Percentiles rank a stretch among this genome's conserved stretches.
Conservation (phyloP, 35 echinoderm and acorn worm species). For the Amphiura filiformis region DNA sequence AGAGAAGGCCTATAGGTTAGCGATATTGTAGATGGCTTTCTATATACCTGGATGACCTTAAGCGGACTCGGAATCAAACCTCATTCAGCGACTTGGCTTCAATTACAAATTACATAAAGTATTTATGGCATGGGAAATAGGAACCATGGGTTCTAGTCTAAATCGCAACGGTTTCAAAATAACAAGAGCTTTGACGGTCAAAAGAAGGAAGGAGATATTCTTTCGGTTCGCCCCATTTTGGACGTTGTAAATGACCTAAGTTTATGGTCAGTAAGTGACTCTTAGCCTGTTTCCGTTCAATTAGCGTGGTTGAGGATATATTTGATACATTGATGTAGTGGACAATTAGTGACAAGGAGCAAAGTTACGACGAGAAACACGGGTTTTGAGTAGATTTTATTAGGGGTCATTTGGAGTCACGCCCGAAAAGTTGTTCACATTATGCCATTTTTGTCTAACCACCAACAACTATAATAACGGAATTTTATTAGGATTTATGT, state of each 20-base stretch:
- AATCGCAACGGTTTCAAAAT: slow-evolving; percentile 13
- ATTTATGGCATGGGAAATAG: slow-evolving; percentile 11
- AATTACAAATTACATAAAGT: slow-evolving; percentile 13
- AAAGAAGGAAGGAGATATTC: not conserved
- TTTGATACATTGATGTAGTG: slow-evolving; percentile 6
- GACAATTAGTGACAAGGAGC: not conserved
- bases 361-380: not conserved
- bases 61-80: not conserved
- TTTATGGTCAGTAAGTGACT: slow-evolving; percentile 3
- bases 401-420: not conserved
- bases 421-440: slow-evolving; percentile 13
- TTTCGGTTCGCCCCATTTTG: not conserved
- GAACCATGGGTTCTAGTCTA: not conserved
- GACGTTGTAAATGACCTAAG: not conserved
- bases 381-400: not conserved
- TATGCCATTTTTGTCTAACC: not conserved
- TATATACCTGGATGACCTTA: slow-evolving; percentile 1
- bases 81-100: not conserved
- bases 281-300: not conserved
- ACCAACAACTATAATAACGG: no score
- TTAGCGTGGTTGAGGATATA: not conserved
- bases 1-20: slow-evolving; percentile 4
- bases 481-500: no score
- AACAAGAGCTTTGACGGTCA: not conserved
- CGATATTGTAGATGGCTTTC: not conserved